Conservation (phyloP, 2,113 vertebrate species). For the Nothobranchius furzeri region DNA sequence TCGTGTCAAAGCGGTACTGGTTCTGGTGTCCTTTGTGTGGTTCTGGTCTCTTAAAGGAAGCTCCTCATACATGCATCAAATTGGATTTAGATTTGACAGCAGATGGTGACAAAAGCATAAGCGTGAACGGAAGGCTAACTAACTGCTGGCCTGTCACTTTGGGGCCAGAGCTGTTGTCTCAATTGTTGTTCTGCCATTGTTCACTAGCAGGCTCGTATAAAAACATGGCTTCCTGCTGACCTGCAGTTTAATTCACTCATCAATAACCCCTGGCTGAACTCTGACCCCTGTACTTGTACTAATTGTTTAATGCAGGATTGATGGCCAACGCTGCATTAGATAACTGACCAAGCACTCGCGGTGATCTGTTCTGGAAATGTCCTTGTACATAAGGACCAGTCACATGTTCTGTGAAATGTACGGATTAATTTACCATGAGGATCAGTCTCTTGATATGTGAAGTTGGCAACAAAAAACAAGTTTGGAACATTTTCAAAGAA, state of each 20-base stretch:
- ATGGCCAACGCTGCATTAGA: conserved; percentile 73
- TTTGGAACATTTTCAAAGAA: too few relatives aligned
- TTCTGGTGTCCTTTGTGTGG: background rate
- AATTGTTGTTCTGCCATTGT: conserved; percentile 75
- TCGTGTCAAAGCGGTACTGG: background rate
- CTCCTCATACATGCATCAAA: conserved; percentile 24
- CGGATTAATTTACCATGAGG: too few relatives aligned
- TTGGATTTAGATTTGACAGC: conserved; percentile 35
- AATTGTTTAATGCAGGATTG: conserved; percentile 79
- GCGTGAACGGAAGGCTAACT: conserved; percentile 60
- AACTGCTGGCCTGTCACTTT: conserved; percentile 69
- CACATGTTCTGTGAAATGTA: too few relatives aligned
- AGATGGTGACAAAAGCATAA: conserved; percentile 38
- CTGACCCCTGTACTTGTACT: conserved; percentile 74
- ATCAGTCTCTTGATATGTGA: too few relatives aligned
- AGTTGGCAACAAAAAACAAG: too few relatives aligned
- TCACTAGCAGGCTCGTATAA: conserved; percentile 61
- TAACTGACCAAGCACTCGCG: conserved; percentile 41
- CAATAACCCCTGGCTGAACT: conserved; percentile 78
- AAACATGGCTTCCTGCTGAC: conserved; percentile 82
- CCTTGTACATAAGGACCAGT: too few relatives aligned
- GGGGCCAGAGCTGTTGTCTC: conserved; percentile 57
- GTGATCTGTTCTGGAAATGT: conserved; percentile 43
- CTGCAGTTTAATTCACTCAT: conserved; percentile 81
- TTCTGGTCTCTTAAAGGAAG: background rate